Evolutionary conservation across 37 sponge, comb jelly and placozoan genomes (phyloP), one percentile per base, ranked within the genome.

Genomic region (Agelas oroides): DNA sequence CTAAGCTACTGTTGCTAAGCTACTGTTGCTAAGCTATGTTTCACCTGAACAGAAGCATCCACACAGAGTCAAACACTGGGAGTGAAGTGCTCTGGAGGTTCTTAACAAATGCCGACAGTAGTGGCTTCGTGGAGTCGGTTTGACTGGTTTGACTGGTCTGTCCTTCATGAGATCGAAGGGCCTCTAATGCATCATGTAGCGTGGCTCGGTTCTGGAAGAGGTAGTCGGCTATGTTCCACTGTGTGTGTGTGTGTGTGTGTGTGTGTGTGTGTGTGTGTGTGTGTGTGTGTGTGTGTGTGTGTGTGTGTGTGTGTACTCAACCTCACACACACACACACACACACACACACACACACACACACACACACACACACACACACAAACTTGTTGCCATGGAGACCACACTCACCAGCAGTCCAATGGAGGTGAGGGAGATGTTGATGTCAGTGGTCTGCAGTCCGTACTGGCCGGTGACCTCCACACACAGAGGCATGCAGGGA

Each of bases 191-290:
- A 17, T 71, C 75, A 20, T 73, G 37, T 0, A 89, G 57, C 25
- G 88, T 66, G 54, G 67, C 63, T 74, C 83, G 59, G 80, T 88
- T 93, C 67, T 96, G 96, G 77, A 69, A 91, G 39, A 96, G 76
- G 65, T 84, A 94, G 59, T 98, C 99, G 21, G 97, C 94, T 64
- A 98, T 85, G 71, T 86, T 94, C 99, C 99, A 98, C 92, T 95
- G 86, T 39, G 36, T 24, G 31, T 61, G 62, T 61, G 62, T 24
- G 32, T 17, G 39, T 18, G 54, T 17, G 54, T 46, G 46, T 46
- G 36, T 21, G 37, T 21, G 71, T 30, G 73, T n/a, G 46, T 27
- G 40, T 17, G 73, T 41, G 73, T 14, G 73, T 27, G n/a, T 36
- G 40, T 36, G 36, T 14, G n/a, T 25, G 40, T 25, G 36, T 30